Evolutionary conservation across 2,797 vertebrate species (phyloP).

Genomic region (Crenuchus spilurus): DNA sequence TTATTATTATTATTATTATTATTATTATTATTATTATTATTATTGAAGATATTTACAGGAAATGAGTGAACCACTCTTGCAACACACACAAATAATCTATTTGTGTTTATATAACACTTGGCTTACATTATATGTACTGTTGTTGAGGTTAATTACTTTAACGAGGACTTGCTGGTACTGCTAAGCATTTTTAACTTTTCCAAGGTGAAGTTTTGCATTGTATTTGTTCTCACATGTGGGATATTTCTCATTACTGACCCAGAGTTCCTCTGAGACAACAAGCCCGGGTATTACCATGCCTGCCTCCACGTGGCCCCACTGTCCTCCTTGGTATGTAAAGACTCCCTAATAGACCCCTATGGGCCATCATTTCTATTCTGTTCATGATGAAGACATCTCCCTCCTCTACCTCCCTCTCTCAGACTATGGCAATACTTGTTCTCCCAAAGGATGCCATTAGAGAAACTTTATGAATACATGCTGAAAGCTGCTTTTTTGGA

Average conservation of each 20-base stretch:
- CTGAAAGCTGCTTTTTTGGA: conserved; percentile 69
- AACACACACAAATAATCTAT: too few relatives aligned
- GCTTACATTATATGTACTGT: neutral
- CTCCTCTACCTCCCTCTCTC: conserved; percentile 34
- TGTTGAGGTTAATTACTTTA: neutral
- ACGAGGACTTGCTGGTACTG: neutral
- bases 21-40: too few relatives aligned
- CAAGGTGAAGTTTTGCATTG: conserved; percentile 10
- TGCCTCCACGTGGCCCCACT: conserved; percentile 60
- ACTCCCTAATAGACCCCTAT: conserved; percentile 81
- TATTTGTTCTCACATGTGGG: conserved; percentile 29
- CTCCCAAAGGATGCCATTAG: conserved; percentile 82
- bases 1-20: too few relatives aligned
- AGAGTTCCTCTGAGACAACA: conserved; percentile 51
- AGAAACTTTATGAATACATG: conserved; percentile 80
- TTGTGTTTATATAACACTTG: too few relatives aligned
- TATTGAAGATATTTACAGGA: too few relatives aligned
- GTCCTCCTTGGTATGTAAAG: conserved; percentile 73
- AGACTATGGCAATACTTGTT: conserved; percentile 63
- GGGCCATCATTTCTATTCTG: conserved; percentile 79
- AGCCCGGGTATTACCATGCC: conserved; percentile 60
- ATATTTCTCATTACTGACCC: conserved; percentile 54
- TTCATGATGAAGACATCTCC: conserved; percentile 77
- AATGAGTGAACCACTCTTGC: too few relatives aligned
- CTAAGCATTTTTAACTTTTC: neutral